Conservation (phyloP, 1,140 invertebrate genomes). For the Diorhabda elongata region DNA sequence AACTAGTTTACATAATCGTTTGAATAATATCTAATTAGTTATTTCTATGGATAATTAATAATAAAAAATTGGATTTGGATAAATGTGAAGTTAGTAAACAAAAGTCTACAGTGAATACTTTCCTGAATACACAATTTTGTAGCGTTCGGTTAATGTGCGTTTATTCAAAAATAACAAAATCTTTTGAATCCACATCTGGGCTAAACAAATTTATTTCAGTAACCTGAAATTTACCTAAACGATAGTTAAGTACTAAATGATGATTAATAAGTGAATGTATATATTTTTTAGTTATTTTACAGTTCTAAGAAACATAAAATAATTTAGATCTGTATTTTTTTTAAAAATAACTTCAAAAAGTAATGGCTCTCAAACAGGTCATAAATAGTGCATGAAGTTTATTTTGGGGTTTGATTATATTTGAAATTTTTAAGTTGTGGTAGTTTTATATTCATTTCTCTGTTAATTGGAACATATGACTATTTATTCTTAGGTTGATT, state of each 20-base stretch:
- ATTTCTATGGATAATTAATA: too few species aligned
- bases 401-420: constrained; percentile 2
- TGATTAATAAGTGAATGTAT: background rate
- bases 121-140: too few species aligned
- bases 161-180: too few species aligned
- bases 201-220: background rate
- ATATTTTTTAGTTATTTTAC: constrained; percentile 3
- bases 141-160: too few species aligned
- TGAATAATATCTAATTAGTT: too few species aligned
- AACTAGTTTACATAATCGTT: too few species aligned
- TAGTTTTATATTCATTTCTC: background rate
- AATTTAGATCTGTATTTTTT: constrained; percentile 3
- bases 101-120: too few species aligned
- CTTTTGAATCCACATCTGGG: background rate
- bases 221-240: background rate
- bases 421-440: background rate
- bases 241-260: background rate
- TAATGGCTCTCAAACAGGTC: constrained; percentile 1
- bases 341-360: background rate
- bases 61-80: too few species aligned
- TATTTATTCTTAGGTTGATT: background rate
- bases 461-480: background rate
- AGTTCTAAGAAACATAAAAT: constrained; percentile 1
- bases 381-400: background rate
- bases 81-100: too few species aligned